Evolutionary conservation across 1,140 invertebrate species (phyloP), one percentile per base, ranked within the genome.

Genomic region (Eupristina koningsbergeri): DNA sequence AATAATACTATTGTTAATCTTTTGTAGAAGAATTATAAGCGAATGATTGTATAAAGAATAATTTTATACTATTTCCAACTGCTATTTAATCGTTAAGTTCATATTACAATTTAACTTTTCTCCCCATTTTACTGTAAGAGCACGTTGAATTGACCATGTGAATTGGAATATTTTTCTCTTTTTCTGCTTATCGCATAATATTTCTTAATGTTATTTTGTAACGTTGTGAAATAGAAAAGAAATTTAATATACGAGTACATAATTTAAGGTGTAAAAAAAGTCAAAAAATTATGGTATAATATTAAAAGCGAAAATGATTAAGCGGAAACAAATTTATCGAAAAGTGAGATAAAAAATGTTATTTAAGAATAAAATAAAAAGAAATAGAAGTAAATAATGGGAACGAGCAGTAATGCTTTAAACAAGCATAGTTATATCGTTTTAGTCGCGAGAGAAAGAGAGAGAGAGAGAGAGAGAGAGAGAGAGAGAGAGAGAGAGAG

Each of bases 301-400:
- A 64, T 11, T 26, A 45, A 76, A 53, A 82, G 58, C 67, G 29
- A 67, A 31, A 67, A 34, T 29, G n/a, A 39, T 1, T 11, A 17
- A 61, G 47, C 67, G 11, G 47, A 22, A n/a, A n/a, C n/a, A n/a
- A n/a, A 29, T 15, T 29, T 34, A 11, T 29, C 15, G 45, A 6
- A 7, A 39, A 11, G 0, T n/a, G 36, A 26, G 45, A 34, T 5
- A 64, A 17, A 36, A 29, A n/a, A 15, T 0, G 29, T 82, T 82
- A 75, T 81, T 82, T 64, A 17, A 29, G 53, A 47, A 82, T 82
- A 82, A n/a, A n/a, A n/a, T n/a, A n/a, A 76, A 64, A 76, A 67
- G 31, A 22, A 45, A 45, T 19, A 29, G 31, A 13, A 26, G 0
- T n/a, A n/a, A 41, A n/a, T 9, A 47, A 26, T 17, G 39, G 47